A percentile compares a stretch with the other conserved stretches of the same genome.
These are phyloP conservation scores for Agrenia bidenticulata DNA, from an alignment of 2,888 invertebrate species.

Conservation along the genomic window DNA sequence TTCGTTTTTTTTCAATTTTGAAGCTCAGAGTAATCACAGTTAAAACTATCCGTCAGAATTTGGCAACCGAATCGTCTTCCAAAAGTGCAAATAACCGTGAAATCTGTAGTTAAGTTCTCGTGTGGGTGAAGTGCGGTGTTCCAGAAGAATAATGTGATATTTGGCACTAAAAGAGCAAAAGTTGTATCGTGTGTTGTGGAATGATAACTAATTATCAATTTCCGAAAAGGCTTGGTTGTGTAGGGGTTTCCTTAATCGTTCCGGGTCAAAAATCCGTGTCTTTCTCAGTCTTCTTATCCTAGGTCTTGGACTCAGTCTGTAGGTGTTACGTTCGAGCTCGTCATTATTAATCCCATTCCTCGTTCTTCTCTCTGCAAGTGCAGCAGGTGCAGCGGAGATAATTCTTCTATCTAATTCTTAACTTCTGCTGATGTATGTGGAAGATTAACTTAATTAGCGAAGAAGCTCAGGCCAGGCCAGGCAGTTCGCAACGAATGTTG, in stretches of 20 bases:
- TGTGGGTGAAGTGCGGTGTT: too few relatives aligned
- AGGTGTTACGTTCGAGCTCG: slow-evolving; percentile 6
- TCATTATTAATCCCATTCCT: background rate
- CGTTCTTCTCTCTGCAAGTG: slow-evolving; percentile 1
- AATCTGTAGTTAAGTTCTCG: too few relatives aligned
- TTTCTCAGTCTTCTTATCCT: slow-evolving; percentile 8
- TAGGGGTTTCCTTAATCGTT: slow-evolving; percentile 3
- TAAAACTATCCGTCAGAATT: background rate
- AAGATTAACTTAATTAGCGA: slow-evolving; percentile 1
- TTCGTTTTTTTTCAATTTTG: slow-evolving; percentile 15
- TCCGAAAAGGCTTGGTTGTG: background rate
- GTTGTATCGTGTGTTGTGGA: background rate
- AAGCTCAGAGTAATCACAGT: slow-evolving; percentile 47
- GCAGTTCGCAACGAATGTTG: background rate
- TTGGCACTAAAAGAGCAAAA: slow-evolving; percentile 1
- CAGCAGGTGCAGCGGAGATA: background rate
- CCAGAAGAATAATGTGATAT: background rate
- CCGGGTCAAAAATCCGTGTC: background rate
- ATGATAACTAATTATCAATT: background rate
- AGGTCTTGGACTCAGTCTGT: background rate
- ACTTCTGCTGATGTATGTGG: background rate
- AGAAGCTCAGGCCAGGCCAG: slow-evolving; percentile 6
- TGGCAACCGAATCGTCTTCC: slow-evolving; percentile 1
- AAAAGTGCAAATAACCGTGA: too few relatives aligned
- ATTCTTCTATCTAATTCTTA: background rate